These are phyloP conservation scores for Epinotia brunnichana DNA, from an alignment of 2,888 invertebrate species.

Conservation along the genomic window DNA sequence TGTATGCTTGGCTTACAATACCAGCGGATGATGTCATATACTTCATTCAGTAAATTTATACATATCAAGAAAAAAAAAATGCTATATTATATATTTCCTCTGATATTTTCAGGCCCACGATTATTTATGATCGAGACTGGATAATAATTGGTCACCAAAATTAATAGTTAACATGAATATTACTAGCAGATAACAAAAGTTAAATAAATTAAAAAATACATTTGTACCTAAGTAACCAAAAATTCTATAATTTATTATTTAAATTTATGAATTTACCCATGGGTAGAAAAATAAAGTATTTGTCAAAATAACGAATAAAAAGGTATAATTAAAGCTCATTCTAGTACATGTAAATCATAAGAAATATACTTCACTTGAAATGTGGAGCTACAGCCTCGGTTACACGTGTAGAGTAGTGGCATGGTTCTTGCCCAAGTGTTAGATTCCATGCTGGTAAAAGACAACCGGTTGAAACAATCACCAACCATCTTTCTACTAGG, in stretches of 20 bases:
- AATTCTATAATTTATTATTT: background rate
- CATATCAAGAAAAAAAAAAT: background rate
- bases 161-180: conserved; percentile 1
- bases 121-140: background rate
- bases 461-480: no score
- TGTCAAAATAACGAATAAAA: conserved; percentile 8
- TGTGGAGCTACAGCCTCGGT: background rate
- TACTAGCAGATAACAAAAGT: conserved; percentile 15
- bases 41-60: background rate
- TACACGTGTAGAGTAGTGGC: background rate
- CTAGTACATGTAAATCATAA: conserved; percentile 31
- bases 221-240: conserved; percentile 7
- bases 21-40: background rate
- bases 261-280: no score
- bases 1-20: background rate
- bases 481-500: no score
- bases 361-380: background rate
- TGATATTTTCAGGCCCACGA: background rate
- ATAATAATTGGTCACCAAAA: background rate
- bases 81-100: background rate
- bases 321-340: conserved; percentile 37
- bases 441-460: no score
- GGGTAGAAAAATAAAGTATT: conserved; percentile 13
- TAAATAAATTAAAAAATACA: conserved; percentile 12
- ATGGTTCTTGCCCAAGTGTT: background rate